Evolutionary conservation across 2,113 vertebrate species (phyloP), one percentile per base, ranked within the genome.

Genomic region (Orthonyx spaldingii): DNA sequence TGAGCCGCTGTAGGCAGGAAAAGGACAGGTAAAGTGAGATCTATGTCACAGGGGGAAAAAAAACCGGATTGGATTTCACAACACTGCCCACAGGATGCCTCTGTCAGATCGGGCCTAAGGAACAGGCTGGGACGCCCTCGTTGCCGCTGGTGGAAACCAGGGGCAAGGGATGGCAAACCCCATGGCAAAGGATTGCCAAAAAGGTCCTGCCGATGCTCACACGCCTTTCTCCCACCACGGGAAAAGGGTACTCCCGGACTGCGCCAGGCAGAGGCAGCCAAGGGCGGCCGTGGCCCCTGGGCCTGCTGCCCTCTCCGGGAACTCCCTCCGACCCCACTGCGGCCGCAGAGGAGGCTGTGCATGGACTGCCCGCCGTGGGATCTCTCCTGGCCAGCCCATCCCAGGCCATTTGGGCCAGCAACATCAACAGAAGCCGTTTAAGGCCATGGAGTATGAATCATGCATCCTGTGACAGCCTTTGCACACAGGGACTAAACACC

Each of bases 241-340:
- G 66, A 46, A 60, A 56, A 50, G 52, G 39, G 60, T 22, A 30
- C 12, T 50, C 10, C 24, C 3, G 11, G 21, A 35, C 21, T 19
- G 10, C 26, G 17, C 9, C 71, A 47, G 47, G 49, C 26, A 66
- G 57, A 63, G 28, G 33, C 33, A 46, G 52, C 16, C 20, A 57
- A 49, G 49, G 68, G 28, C 0, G 1, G 39, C 22, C 0, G 1
- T 9, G 26, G 55, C 13, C 46, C 30, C 41, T 3, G 21, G 35
- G 41, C 39, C 57, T 55, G 24, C 50, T 56, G 59, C 21, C 35
- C 27, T 64, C 5, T 10, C 63, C 17, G 5, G 21, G 22, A 49
- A 3, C 19, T 52, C 24, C 10, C n/a, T 39, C 46, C 28, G n/a
- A 7, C 7, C n/a, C 60, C 33, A 30, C 68, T 44, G 42, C 1